phyloP scores from a whole-genome alignment of 92 coral and sea anemone genomes.

The Phymanthus crucifer region DNA sequence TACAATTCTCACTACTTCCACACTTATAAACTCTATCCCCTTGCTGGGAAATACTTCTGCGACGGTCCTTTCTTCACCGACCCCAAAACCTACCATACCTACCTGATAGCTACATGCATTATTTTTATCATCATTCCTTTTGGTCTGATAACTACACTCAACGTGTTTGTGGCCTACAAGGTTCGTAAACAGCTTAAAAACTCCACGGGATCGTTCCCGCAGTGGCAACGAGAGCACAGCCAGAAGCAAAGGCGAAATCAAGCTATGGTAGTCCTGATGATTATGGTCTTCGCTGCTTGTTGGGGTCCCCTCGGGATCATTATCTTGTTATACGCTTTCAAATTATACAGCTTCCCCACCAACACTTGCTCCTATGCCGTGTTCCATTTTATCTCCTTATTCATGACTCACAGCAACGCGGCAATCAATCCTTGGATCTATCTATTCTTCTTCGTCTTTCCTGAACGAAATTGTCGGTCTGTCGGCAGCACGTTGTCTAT shows the following conservation, averaged over 20 bases:
- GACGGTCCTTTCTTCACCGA: constrained; percentile 1
- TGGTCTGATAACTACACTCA: constrained; percentile 1
- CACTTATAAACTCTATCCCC: not conserved
- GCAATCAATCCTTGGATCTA: constrained; percentile 38
- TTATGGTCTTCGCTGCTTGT: constrained; percentile 8
- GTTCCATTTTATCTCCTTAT: constrained; percentile 8
- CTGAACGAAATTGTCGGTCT: not conserved
- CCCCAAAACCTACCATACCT: not conserved
- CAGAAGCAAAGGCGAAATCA: constrained; percentile 12
- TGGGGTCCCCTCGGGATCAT: constrained; percentile 11
- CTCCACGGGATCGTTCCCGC: not conserved
- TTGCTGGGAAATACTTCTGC: not conserved
- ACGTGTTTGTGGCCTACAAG: constrained; percentile 8
- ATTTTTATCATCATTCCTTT: constrained; percentile 15
- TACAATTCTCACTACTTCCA: constrained; percentile 10
- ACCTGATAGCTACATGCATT: not conserved
- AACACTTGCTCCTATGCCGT: not conserved
- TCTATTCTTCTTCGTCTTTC: not conserved
- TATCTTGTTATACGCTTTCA: not conserved
- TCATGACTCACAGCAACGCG: constrained; percentile 21
- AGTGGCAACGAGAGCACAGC: not conserved
- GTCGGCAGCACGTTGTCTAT: not conserved
- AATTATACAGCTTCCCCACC: not conserved
- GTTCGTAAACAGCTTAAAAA: constrained; percentile 10
- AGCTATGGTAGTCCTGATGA: not conserved